A percentile compares a stretch with the other conserved stretches of the same genome.
Evolutionary conservation across 2,113 vertebrate species (phyloP).

Genomic region (Chaenogobius annularis): DNA sequence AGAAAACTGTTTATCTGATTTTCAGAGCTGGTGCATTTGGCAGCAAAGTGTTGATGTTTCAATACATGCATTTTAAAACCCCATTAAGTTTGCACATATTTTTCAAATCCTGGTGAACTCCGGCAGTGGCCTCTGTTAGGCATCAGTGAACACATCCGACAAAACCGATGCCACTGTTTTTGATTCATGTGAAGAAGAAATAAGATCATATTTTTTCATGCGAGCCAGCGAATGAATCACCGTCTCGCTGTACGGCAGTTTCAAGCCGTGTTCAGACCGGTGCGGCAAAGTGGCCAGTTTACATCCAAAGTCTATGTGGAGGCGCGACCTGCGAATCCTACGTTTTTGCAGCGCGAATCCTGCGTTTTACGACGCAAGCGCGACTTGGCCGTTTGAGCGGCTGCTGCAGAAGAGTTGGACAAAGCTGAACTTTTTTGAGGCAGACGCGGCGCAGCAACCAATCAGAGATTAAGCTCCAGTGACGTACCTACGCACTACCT

Average conservation of each 20-base stretch:
- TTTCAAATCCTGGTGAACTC: constrained; percentile 50
- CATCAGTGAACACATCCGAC: constrained; percentile 15
- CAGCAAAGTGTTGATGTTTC: constrained; percentile 23
- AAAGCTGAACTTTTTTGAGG: too few relatives aligned
- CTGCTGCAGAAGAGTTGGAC: too few relatives aligned
- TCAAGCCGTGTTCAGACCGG: too few relatives aligned
- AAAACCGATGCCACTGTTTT: constrained; percentile 21
- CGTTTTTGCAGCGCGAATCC: too few relatives aligned
- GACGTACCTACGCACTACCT: too few relatives aligned
- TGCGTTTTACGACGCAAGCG: too few relatives aligned
- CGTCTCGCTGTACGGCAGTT: constrained; percentile 23
- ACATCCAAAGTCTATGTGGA: too few relatives aligned
- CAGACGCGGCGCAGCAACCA: too few relatives aligned
- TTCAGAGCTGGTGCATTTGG: constrained; percentile 22
- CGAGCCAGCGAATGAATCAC: constrained; percentile 12
- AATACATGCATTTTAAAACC: constrained; percentile 45
- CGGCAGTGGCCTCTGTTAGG: constrained; percentile 19
- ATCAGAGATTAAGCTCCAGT: too few relatives aligned
- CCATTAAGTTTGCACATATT: constrained; percentile 39
- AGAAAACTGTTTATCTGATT: constrained; percentile 35
- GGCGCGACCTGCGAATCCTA: too few relatives aligned
- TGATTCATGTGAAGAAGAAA: constrained; percentile 31
- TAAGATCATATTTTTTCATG: constrained; percentile 31
- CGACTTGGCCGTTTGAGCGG: too few relatives aligned
- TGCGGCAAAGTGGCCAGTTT: too few relatives aligned